phyloP scores from a whole-genome alignment of 2,888 invertebrate species.

The Polymixis flavicincta region DNA sequence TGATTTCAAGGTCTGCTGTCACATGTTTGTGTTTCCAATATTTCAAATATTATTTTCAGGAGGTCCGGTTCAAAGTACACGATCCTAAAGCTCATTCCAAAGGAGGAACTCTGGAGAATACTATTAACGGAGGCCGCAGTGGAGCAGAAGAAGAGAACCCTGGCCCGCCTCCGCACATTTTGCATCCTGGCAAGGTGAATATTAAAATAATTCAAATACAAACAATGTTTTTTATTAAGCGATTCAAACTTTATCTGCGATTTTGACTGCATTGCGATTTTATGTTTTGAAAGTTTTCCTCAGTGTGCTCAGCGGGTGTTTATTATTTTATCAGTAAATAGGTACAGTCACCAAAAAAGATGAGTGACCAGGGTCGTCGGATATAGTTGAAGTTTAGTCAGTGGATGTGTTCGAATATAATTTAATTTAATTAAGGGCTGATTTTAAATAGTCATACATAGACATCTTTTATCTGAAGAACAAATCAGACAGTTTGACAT shows the following conservation, averaged over 20 bases:
- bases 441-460: too few relatives aligned
- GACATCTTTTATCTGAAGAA: too few relatives aligned
- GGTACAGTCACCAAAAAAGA: neutral
- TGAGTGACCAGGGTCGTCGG: too few relatives aligned
- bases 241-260: conserved; percentile 37
- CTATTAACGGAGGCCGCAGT: conserved; percentile 95
- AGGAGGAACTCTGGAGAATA: conserved; percentile 97
- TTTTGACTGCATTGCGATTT: conserved; percentile 22
- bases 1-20: too few relatives aligned
- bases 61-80: conserved; percentile 98
- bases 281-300: conserved; percentile 4
- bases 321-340: neutral
- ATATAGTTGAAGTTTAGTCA: too few relatives aligned
- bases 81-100: conserved; percentile 98
- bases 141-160: conserved; percentile 92
- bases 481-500: too few relatives aligned
- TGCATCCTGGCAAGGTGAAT: conserved; percentile 95
- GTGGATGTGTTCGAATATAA: too few relatives aligned
- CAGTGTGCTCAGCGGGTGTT: conserved; percentile 24
- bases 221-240: conserved; percentile 26
- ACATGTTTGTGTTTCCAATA: conserved; percentile 7
- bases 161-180: conserved; percentile 93
- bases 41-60: conserved; percentile 90
- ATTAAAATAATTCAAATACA: conserved; percentile 4
- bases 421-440: too few relatives aligned